Base-by-base conservation (phyloP, 2,113 vertebrate genomes). In the Vulpes ferrilata region DNA sequence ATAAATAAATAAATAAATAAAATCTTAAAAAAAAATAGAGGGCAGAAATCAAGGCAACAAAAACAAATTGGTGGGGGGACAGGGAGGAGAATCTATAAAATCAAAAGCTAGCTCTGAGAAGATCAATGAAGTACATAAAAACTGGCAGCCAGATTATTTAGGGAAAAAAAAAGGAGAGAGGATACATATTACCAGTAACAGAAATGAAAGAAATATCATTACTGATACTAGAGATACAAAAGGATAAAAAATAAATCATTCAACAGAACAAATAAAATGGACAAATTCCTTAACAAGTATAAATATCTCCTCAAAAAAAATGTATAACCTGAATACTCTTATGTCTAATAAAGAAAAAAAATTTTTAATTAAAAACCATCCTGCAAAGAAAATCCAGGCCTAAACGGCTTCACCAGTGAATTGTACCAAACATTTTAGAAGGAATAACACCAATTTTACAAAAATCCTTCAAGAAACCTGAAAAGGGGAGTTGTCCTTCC, bases 81-180 rank as follows among this genome's bases (percentile, higher is more conserved):
- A 9, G n/a, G 32, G 5, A 27, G 32, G 23, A 48, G 48, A 82
- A 60, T 65, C 67, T 43, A 65, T 84, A 90, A 67, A 90, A 91
- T 35, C n/a, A 95, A 86, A 53, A 91, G 51, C 20, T 30, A 3
- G 19, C 51, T 30, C 59, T 64, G 57, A 85, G 12, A 80, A 76
- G 73, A 76, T 62, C 59, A 93, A n/a, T 67, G 53, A 73, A 38
- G 19, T 51, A 78, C 20, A 78, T 67, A 78, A 95, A 95, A 90
- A 59, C 30, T 2, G 20, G 27, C 2, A 78, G 51, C 3, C 79
- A 35, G 10, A 90, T 90, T 57, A 87, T 25, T 27, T 48, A 11
- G 64, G 27, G 38, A 11, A 8, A 48, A 48, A 27, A 23, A 7
- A 43, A 23, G 35, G 22, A 74, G 73, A 48, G 38, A 27, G 13